Evolutionary conservation across 2,888 invertebrate genomes (phyloP).

Genomic region (Opisthograptis luteolata): DNA sequence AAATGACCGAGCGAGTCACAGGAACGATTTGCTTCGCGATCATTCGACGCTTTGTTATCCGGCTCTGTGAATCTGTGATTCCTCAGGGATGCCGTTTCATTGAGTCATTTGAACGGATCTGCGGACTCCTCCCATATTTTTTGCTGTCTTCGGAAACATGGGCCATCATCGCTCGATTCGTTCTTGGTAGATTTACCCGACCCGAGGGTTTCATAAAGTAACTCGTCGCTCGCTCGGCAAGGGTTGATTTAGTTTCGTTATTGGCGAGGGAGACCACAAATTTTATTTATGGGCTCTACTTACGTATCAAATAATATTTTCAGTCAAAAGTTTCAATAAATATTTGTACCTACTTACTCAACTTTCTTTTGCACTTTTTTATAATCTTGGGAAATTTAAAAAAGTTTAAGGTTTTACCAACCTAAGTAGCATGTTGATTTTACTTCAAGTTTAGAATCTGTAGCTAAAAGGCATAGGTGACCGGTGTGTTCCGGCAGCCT

Average conservation of each 20-base stretch:
- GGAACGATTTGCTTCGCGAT: slow-evolving; percentile 70
- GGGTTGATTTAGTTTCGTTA: slow-evolving; percentile 22
- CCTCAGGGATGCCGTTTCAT: slow-evolving; percentile 39
- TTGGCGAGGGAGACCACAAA: slow-evolving; percentile 14
- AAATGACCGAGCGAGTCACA: slow-evolving; percentile 63
- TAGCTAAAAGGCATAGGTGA: no score
- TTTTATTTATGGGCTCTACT: slow-evolving; percentile 19
- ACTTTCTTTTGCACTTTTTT: no score
- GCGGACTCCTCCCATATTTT: slow-evolving; percentile 23
- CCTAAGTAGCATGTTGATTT: no score
- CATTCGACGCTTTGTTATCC: slow-evolving; percentile 49
- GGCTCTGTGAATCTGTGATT: slow-evolving; percentile 27
- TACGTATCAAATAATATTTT: no score
- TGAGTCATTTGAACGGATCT: slow-evolving; percentile 35
- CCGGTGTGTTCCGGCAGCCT: no score
- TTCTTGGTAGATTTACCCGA: slow-evolving; percentile 22
- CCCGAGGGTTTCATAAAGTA: slow-evolving; percentile 18
- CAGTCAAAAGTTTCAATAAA: not conserved
- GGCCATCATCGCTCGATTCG: slow-evolving; percentile 19
- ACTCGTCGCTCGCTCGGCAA: slow-evolving; percentile 13
- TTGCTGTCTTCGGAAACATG: slow-evolving; percentile 29
- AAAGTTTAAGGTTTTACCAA: no score
- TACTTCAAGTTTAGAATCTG: no score
- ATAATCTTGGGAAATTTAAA: not conserved
- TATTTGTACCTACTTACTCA: no score